Percentiles rank a stretch among this genome's conserved stretches.
Conservation (phyloP, 2,797 vertebrate genomes). For the Typhlichthys subterraneus region DNA sequence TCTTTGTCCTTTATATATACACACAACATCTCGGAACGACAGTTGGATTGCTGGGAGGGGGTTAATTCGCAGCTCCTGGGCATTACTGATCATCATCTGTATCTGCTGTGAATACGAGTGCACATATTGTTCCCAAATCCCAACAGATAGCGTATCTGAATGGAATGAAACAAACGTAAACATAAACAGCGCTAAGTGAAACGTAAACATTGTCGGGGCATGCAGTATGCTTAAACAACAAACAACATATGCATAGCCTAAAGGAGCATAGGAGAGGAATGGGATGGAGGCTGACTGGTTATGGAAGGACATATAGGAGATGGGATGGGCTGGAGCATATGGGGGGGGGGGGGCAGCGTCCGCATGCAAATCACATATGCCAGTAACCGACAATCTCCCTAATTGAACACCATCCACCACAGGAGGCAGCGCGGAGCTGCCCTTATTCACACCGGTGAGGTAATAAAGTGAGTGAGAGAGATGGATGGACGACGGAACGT, state of each 20-base stretch:
- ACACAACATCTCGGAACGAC: slow-evolving; percentile 13
- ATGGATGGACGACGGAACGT: neutral
- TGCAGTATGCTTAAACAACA: neutral
- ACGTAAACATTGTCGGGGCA: slow-evolving; percentile 31
- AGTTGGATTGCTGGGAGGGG: slow-evolving; percentile 13
- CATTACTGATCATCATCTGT: slow-evolving; percentile 30
- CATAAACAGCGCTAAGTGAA: slow-evolving; percentile 10
- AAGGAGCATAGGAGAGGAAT: slow-evolving; percentile 9
- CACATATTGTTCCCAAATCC: slow-evolving; percentile 27
- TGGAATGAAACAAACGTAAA: slow-evolving; percentile 6
- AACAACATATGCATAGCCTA: slow-evolving; percentile 23
- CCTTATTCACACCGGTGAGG: too few relatives aligned
- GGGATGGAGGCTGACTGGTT: too few relatives aligned
- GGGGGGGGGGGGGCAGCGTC: neutral
- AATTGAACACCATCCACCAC: slow-evolving; percentile 72
- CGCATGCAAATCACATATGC: too few relatives aligned
- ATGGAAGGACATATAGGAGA: slow-evolving; percentile 13
- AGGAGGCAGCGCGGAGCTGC: slow-evolving; percentile 41
- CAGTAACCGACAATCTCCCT: slow-evolving; percentile 60
- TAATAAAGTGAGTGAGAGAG: neutral
- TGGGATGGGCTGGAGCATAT: slow-evolving; percentile 17
- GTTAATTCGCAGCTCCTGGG: slow-evolving; percentile 34
- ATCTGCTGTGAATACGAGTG: slow-evolving; percentile 23
- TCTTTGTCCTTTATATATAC: slow-evolving; percentile 32
- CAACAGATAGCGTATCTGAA: slow-evolving; percentile 2